These are phyloP conservation scores for Sphaeramia orbicularis DNA, from an alignment of 2,797 vertebrate species.

Conservation along the genomic window DNA sequence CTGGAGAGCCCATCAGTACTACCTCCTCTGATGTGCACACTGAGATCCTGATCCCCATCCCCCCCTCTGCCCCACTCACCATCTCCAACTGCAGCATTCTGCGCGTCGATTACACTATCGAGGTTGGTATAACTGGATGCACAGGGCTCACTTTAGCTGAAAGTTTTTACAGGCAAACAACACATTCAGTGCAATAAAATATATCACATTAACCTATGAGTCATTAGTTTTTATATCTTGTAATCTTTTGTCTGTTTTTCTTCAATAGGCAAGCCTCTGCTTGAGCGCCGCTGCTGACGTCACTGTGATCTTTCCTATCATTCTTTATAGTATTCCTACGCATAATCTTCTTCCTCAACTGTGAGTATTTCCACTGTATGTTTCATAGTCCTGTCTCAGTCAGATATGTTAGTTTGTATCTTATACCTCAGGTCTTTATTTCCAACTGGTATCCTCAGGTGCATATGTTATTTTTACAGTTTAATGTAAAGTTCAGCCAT, in stretches of 20 bases:
- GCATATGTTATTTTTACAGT: too few species aligned
- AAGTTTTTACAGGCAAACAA: too few species aligned
- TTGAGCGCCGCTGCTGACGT: slow-evolving; percentile 13
- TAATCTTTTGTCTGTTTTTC: background rate
- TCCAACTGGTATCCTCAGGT: too few species aligned
- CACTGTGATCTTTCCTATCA: slow-evolving; percentile 62
- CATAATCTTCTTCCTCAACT: background rate
- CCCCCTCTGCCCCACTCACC: slow-evolving; percentile 2
- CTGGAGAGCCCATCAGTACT: slow-evolving; percentile 6
- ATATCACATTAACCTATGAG: background rate
- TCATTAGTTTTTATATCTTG: too few species aligned
- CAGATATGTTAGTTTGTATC: too few species aligned
- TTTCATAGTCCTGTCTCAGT: background rate
- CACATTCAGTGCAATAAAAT: background rate
- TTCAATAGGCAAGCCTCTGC: slow-evolving; percentile 44
- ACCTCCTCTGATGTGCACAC: slow-evolving; percentile 15
- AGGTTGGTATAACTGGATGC: slow-evolving; percentile 54
- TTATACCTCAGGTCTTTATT: too few species aligned
- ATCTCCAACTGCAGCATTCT: slow-evolving; percentile 73
- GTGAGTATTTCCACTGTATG: slow-evolving; percentile 13
- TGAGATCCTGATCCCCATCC: slow-evolving; percentile 58
- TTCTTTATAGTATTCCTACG: slow-evolving; percentile 41
- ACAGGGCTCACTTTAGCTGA: too few species aligned
- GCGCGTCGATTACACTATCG: slow-evolving; percentile 48
- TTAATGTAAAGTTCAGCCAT: too few species aligned